Conservation (phyloP, 2,888 invertebrate genomes). For the Xestobium rufovillosum region DNA sequence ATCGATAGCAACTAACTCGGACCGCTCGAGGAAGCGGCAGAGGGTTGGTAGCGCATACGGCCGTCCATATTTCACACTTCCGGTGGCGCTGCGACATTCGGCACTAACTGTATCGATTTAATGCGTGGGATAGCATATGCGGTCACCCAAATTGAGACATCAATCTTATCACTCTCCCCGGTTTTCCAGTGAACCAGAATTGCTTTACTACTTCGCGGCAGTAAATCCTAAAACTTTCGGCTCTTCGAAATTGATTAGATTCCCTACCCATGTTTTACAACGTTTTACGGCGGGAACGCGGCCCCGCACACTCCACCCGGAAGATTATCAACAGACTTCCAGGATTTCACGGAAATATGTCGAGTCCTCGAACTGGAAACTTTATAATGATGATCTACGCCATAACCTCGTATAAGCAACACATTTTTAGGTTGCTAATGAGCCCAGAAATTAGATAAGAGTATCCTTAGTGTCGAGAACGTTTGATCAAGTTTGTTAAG, state of each 20-base stretch:
- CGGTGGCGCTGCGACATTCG: slow-evolving; percentile 24
- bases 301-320: no score
- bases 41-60: slow-evolving; percentile 22
- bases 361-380: no score
- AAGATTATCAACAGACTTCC: no score
- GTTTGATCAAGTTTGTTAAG: no score
- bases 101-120: slow-evolving; percentile 29
- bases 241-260: slow-evolving; percentile 37
- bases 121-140: slow-evolving; percentile 31
- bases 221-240: slow-evolving; percentile 34
- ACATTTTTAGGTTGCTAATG: no score
- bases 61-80: slow-evolving; percentile 27
- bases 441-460: no score
- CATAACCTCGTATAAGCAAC: no score
- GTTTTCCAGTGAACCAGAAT: slow-evolving; percentile 28
- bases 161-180: slow-evolving; percentile 35
- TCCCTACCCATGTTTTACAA: slow-evolving; percentile 36
- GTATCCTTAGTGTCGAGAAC: no score
- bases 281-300: slow-evolving; percentile 37
- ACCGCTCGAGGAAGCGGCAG: no score
- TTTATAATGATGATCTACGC: no score
- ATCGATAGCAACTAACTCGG: no score
- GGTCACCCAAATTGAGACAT: slow-evolving; percentile 37
- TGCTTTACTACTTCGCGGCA: slow-evolving; percentile 32
- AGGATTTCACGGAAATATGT: no score